Evolutionary conservation across 2,888 invertebrate genomes (phyloP).

Genomic region (Sialis lutaria): DNA sequence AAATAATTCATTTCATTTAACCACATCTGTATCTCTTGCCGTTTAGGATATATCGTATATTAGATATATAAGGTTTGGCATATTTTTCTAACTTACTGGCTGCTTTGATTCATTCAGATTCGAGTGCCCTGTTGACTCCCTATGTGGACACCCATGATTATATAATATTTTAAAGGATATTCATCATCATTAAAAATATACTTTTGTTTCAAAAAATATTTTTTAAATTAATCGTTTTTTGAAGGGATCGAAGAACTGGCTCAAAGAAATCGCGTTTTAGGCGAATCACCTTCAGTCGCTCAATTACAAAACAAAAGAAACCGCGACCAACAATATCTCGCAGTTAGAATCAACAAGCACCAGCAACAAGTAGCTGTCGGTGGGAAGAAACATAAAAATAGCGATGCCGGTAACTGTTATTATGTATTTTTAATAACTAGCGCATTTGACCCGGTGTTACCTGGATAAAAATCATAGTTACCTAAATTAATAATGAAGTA

Average conservation of each 20-base stretch:
- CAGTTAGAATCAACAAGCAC: constrained; percentile 32
- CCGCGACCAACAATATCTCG: constrained; percentile 59
- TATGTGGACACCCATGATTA: background rate
- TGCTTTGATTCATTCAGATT: no score
- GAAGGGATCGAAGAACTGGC: constrained; percentile 29
- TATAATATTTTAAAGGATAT: background rate
- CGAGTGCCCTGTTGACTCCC: no score
- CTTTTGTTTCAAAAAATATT: background rate
- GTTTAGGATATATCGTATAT: no score
- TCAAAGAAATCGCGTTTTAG: constrained; percentile 33
- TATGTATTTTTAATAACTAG: no score
- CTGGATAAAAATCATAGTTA: no score
- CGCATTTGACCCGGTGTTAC: no score
- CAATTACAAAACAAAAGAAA: constrained; percentile 68
- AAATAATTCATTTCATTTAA: no score
- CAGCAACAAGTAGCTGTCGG: constrained; percentile 30
- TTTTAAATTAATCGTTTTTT: constrained; percentile 11
- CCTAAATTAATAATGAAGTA: no score
- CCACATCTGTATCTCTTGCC: no score
- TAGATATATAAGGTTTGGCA: no score
- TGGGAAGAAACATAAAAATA: constrained; percentile 9
- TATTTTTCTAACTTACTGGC: no score
- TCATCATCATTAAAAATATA: background rate
- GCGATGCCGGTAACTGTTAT: no score
- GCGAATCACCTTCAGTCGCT: constrained; percentile 60